Base-by-base conservation (phyloP, 2,113 vertebrate genomes). In the Glaucidium brasilianum region DNA sequence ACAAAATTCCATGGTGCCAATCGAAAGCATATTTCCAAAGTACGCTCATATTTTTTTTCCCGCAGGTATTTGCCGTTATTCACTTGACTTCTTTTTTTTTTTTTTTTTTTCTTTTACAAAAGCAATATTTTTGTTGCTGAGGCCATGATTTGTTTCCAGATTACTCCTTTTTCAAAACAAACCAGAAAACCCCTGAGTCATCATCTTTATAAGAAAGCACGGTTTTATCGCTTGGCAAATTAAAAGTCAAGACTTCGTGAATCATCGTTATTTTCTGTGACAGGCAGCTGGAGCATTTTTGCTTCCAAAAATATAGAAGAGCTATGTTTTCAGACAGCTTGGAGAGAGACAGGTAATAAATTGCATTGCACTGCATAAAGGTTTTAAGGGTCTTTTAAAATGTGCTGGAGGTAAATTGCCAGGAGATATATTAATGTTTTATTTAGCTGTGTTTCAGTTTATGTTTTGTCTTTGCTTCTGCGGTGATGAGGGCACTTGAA, bases 1-100 rank as follows among this genome's bases (percentile, higher is more conserved):
- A 23, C 0, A 0, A 81, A 87, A 66, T 41, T 85, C 39, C 71
- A 9, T 0, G 0, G 14, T 52, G 39, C 25, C 41, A 56, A 22
- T 1, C 2, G 4, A 88, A 76, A 94, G 26, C 3, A 0, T 18
- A 19, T 75, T 94, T 78, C 45, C 3, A 0, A 58, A 47, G 39
- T 18, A 45, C 0, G 0, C 60, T 60, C 3, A 0, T 62, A 10
- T 29, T 60, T 88, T 56, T 69, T 63, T 29, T 2, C n/a, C 55
- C 0, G 0, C 26, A 86, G 75, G 68, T 95, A 81, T 91, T 91
- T 95, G 59, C 64, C 0, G 0, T 64, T 55, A 67, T n/a, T 80
- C 49, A 32, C 50, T 87, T 56, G 43, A 43, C 11, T 11, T n/a
- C 11, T 60, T 43, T 52, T 41, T 66, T 58, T 52, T 41, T 66